phyloP scores from a whole-genome alignment of 2,797 vertebrate species.

The Ataeniobius toweri region DNA sequence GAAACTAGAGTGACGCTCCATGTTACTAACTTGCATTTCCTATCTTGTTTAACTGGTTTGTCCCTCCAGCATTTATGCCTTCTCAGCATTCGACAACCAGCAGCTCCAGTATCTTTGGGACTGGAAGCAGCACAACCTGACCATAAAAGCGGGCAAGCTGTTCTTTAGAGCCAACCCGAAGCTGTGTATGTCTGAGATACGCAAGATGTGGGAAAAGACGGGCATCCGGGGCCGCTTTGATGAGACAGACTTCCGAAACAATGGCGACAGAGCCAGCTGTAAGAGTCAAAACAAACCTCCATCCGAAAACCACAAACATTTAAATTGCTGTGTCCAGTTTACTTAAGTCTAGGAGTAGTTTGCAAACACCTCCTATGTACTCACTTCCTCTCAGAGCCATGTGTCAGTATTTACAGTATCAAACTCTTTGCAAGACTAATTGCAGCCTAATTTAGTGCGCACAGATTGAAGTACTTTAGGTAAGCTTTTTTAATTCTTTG shows the following conservation, averaged over 20 bases:
- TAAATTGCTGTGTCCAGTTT: slow-evolving; percentile 25
- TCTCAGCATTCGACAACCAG: slow-evolving; percentile 94
- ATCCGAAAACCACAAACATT: slow-evolving; percentile 30
- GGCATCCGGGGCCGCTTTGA: slow-evolving; percentile 88
- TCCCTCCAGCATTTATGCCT: slow-evolving; percentile 87
- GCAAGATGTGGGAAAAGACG: slow-evolving; percentile 92
- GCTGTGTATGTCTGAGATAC: slow-evolving; percentile 94
- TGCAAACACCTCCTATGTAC: slow-evolving; percentile 27
- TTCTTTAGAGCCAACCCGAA: slow-evolving; percentile 94
- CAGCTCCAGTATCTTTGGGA: slow-evolving; percentile 98
- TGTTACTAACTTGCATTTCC: slow-evolving; percentile 11
- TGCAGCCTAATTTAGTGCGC: slow-evolving; percentile 7
- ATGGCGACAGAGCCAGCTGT: slow-evolving; percentile 96
- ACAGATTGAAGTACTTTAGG: slow-evolving; percentile 7
- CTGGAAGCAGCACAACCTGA: slow-evolving; percentile 96
- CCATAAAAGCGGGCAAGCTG: slow-evolving; percentile 90
- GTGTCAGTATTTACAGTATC: slow-evolving; percentile 29
- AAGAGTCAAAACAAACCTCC: slow-evolving; percentile 67
- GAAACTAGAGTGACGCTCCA: slow-evolving; percentile 8
- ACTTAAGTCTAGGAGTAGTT: slow-evolving; percentile 28
- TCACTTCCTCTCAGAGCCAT: slow-evolving; percentile 29
- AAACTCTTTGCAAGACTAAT: slow-evolving; percentile 14
- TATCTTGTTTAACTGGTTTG: slow-evolving; percentile 8
- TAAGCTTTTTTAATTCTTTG: background rate
- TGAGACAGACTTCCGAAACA: slow-evolving; percentile 89